phyloP scores from a whole-genome alignment of 53 echinoderm and acorn worm species.

The Patiria pectinifera region DNA sequence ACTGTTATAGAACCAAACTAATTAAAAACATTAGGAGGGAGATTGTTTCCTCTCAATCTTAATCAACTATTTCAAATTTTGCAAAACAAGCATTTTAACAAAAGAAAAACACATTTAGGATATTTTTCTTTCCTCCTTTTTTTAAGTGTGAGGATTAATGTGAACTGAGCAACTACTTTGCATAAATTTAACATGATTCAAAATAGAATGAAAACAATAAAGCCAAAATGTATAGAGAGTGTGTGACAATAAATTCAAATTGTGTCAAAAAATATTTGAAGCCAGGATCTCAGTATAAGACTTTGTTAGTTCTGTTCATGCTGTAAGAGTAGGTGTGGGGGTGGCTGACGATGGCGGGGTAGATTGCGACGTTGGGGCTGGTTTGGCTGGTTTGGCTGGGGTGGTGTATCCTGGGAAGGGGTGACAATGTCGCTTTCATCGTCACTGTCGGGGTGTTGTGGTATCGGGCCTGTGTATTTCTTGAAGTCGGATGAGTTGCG shows the following conservation, averaged over 20 bases:
- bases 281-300: not conserved
- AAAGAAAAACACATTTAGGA: not conserved
- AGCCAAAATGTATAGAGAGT: not conserved
- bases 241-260: not conserved
- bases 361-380: not conserved
- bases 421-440: constrained; percentile 15
- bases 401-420: not conserved
- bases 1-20: not conserved
- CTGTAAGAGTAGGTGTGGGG: not conserved
- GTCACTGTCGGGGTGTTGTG: not conserved
- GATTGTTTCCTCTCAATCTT: not conserved
- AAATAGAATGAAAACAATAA: not conserved
- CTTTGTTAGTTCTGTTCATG: not conserved
- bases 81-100: not conserved
- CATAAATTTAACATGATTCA: not conserved
- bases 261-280: not conserved
- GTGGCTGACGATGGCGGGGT: constrained; percentile 19
- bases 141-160: not conserved
- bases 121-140: not conserved
- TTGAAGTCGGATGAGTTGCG: constrained; percentile 37
- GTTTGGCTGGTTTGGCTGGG: not conserved
- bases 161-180: not conserved
- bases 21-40: not conserved
- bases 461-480: constrained; percentile 9
- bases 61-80: not conserved